Evolutionary conservation across 1,140 invertebrate species (phyloP), one percentile per base, ranked within the genome.

Genomic region (Lamellibrachia luymesi): DNA sequence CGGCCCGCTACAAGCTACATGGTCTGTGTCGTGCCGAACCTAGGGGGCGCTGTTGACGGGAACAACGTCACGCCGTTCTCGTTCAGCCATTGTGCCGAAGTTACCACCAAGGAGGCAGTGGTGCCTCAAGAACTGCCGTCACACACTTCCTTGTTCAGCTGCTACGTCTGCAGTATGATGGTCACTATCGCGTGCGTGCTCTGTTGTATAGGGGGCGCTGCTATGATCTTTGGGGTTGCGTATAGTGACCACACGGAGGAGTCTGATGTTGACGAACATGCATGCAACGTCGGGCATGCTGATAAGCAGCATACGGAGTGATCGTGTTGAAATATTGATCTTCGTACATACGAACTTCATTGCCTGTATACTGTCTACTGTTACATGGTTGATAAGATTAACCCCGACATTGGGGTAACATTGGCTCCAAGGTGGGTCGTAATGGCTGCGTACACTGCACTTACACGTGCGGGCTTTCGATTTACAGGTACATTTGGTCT

Each of bases 1-100:
- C 52, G 91, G 4, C 64, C 93, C 13, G 27, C 27, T 13, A 92
- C 93, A 22, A 93, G 92, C 80, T 93, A 93, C 91, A 89, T 92
- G 8, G 90, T 93, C 17, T 93, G 93, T 49, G 51, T 93, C 7
- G 27, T 89, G 89, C 92, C 92, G 27, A 92, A 93, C 17, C 22
- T 93, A 27, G 92, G n/a, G 8, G 80, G 89, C 50, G 10, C 56
- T 6, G 51, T 38, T 8, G 49, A 49, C 25, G 50, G 50, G 13
- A 56, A 50, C 25, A 93, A 51, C 51, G 90, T 90, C 25, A 89
- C 49, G 51, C 91, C 91, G 49, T 25, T 92, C 10, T 92, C 91
- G 25, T 92, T 92, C 51, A 50, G 56, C 49, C 91, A 93, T 25
- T 93, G 93, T 50, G 25, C 80, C 6, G 93, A 93, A 92, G 90